Conservation (phyloP, 2,113 vertebrate species). For the Mormyrus lacerda region DNA sequence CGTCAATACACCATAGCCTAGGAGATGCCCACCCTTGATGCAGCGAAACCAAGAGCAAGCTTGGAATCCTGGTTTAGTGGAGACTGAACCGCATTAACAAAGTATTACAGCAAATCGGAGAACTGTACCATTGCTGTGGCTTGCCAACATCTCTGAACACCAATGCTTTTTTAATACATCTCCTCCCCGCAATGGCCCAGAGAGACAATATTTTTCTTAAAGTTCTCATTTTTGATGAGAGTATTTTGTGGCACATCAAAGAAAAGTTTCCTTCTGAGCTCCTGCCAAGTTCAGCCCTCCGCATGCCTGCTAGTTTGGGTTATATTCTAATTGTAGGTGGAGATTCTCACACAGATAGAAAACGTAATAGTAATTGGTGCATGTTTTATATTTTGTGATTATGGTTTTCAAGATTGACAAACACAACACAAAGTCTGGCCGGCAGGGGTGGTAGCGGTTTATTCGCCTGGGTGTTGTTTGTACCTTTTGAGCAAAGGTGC, state of each 20-base stretch:
- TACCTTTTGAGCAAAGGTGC: neutral
- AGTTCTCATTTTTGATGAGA: neutral
- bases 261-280: neutral
- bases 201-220: neutral
- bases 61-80: neutral
- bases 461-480: neutral
- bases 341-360: neutral
- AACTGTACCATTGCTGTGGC: neutral
- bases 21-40: neutral
- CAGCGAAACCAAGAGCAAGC: neutral
- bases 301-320: neutral
- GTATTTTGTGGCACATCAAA: neutral
- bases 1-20: neutral
- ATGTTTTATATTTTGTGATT: neutral
- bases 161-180: neutral
- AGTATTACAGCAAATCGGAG: neutral
- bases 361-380: neutral
- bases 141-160: neutral
- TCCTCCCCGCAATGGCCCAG: neutral
- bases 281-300: neutral
- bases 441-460: neutral
- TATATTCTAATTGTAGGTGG: neutral
- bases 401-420: neutral
- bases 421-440: neutral
- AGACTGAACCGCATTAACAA: neutral